Conservation (phyloP, 1,140 invertebrate genomes). For the Drosophila lini region DNA sequence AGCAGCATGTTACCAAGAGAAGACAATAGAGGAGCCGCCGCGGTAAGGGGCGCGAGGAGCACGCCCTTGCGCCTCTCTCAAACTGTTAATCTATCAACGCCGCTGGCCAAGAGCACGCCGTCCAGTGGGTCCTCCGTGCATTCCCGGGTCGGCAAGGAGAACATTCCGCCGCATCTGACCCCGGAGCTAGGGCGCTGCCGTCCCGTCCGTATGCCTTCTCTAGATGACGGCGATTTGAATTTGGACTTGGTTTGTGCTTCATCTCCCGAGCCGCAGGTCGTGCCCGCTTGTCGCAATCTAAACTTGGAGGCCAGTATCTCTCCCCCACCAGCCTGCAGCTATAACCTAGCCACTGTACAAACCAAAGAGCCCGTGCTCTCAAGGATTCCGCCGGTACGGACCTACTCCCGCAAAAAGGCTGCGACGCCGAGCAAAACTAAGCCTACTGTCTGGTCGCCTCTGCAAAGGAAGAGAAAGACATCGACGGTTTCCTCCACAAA, state of each 20-base stretch:
- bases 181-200: conserved; percentile 40
- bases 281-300: not conserved
- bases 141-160: conserved; percentile 34
- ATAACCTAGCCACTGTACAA: not conserved
- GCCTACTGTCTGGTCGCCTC: conserved; percentile 43
- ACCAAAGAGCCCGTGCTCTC: not conserved
- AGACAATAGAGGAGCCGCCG: not conserved
- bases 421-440: conserved; percentile 3
- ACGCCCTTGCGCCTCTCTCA: conserved; percentile 5
- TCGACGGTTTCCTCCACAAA: conserved; percentile 47
- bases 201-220: not conserved
- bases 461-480: conserved; percentile 45
- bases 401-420: conserved; percentile 54
- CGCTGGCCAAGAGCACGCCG: conserved; percentile 56
- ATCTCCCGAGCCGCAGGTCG: not conserved
- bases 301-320: not conserved
- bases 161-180: conserved; percentile 22
- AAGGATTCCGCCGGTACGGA: conserved; percentile 44
- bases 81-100: conserved; percentile 14
- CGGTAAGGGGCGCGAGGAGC: not conserved
- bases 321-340: not conserved
- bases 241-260: not conserved
- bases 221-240: not conserved
- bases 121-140: not conserved
- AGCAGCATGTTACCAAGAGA: conserved; percentile 22